phyloP scores from a whole-genome alignment of 2,113 vertebrate genomes.

The Oncorhynchus kisutch region DNA sequence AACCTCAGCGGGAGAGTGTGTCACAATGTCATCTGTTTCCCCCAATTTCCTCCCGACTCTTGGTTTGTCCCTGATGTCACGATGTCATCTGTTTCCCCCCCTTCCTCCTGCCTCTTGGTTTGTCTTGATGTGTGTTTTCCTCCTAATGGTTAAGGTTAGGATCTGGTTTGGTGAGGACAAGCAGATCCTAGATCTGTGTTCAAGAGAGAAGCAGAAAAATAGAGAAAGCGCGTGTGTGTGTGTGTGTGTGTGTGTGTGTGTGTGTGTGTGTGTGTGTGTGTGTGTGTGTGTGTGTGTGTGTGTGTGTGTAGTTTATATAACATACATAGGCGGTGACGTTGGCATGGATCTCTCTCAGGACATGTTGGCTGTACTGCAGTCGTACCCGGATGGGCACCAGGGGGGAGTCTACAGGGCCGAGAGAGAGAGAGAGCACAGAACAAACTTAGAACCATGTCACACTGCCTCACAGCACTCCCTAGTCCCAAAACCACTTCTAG shows the following conservation, averaged over 20 bases:
- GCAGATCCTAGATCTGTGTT: too few species aligned
- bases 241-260: background rate
- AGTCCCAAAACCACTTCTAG: background rate
- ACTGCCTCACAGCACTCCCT: background rate
- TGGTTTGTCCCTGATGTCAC: background rate
- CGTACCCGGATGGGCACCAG: conserved; percentile 80
- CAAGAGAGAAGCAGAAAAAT: too few species aligned
- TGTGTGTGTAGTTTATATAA: background rate
- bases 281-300: background rate
- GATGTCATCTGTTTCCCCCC: conserved; percentile 34
- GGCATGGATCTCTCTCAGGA: conserved; percentile 81
- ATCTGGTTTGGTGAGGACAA: too few species aligned
- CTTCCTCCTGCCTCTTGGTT: background rate
- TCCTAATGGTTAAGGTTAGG: too few species aligned
- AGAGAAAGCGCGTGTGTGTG: too few species aligned
- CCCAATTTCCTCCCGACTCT: background rate
- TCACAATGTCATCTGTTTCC: conserved; percentile 35
- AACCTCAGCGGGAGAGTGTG: conserved; percentile 21
- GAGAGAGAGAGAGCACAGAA: background rate
- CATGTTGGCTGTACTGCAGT: conserved; percentile 81
- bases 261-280: background rate
- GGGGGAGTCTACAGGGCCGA: conserved; percentile 64
- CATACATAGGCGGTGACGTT: conserved; percentile 86
- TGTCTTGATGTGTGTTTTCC: background rate
- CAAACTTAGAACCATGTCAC: background rate